A percentile compares a stretch with the other conserved stretches of the same genome.
Evolutionary conservation across 2,888 invertebrate genomes (phyloP).

Genomic region (Theretra japonica): DNA sequence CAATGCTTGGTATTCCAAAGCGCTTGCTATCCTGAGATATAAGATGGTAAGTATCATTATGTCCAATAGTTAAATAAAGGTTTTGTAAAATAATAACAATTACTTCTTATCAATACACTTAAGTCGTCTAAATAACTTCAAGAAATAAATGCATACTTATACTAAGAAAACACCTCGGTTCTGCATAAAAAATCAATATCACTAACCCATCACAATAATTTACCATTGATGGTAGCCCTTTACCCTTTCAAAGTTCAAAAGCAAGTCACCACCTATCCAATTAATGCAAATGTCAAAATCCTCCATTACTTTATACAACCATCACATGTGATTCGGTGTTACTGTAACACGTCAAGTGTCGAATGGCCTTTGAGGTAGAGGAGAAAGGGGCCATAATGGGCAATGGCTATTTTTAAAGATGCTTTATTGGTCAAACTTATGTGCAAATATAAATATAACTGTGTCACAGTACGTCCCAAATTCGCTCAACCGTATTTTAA

Average conservation of each 20-base stretch:
- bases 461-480: no score
- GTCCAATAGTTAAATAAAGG: no score
- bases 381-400: not conserved
- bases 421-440: no score
- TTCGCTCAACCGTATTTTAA: no score
- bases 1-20: no score
- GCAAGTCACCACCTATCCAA: constrained; percentile 25
- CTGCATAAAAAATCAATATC: constrained; percentile 18
- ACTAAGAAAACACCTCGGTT: not conserved
- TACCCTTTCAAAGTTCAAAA: constrained; percentile 22
- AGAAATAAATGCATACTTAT: not conserved
- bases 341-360: constrained; percentile 7
- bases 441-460: no score
- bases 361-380: constrained; percentile 18
- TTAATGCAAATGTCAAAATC: constrained; percentile 28
- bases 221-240: constrained; percentile 15
- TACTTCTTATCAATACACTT: not conserved
- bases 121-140: not conserved
- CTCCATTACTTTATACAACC: constrained; percentile 16
- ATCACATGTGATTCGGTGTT: constrained; percentile 19
- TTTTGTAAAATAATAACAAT: no score
- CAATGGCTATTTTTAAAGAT: not conserved
- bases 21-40: no score
- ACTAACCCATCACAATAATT: constrained; percentile 12
- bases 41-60: no score